phyloP scores from a whole-genome alignment of 2,888 invertebrate species.

The Crioceris asparagi region DNA sequence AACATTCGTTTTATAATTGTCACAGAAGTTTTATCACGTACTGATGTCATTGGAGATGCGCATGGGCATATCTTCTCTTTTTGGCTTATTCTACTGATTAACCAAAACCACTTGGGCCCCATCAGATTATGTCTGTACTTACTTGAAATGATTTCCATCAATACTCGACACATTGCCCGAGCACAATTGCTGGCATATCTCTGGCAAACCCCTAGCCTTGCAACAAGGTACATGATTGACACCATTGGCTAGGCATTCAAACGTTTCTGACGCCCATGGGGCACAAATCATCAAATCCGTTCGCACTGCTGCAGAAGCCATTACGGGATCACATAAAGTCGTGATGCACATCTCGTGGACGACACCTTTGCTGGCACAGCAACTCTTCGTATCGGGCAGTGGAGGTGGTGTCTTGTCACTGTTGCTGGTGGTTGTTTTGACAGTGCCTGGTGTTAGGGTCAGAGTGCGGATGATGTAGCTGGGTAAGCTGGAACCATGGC shows the following conservation, averaged over 20 bases:
- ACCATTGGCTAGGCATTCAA: conserved; percentile 68
- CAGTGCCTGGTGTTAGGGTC: conserved; percentile 56
- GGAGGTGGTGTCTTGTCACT: conserved; percentile 48
- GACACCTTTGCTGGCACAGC: conserved; percentile 59
- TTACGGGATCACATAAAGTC: conserved; percentile 68
- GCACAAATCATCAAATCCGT: conserved; percentile 84
- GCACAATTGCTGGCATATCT: conserved; percentile 65
- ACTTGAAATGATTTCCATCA: conserved; percentile 77
- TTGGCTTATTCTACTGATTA: too few species aligned
- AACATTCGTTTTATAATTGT: too few species aligned
- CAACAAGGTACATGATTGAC: conserved; percentile 78
- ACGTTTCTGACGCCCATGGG: conserved; percentile 74
- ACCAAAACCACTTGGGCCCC: too few species aligned
- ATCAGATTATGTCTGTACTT: too few species aligned
- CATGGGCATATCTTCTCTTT: too few species aligned
- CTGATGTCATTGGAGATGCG: too few species aligned
- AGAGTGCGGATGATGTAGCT: conserved; percentile 60
- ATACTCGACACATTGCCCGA: conserved; percentile 67
- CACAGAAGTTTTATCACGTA: too few species aligned
- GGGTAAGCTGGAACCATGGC: conserved; percentile 66
- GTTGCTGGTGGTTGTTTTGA: conserved; percentile 42
- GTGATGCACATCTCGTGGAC: conserved; percentile 47
- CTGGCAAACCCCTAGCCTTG: conserved; percentile 60
- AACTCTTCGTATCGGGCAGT: conserved; percentile 60
- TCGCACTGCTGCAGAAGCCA: conserved; percentile 42